A percentile compares a stretch with the other conserved stretches of the same genome.
These are phyloP conservation scores for Trichogramma dendrolimi DNA, from an alignment of 2,888 invertebrate genomes.

Conservation along the genomic window DNA sequence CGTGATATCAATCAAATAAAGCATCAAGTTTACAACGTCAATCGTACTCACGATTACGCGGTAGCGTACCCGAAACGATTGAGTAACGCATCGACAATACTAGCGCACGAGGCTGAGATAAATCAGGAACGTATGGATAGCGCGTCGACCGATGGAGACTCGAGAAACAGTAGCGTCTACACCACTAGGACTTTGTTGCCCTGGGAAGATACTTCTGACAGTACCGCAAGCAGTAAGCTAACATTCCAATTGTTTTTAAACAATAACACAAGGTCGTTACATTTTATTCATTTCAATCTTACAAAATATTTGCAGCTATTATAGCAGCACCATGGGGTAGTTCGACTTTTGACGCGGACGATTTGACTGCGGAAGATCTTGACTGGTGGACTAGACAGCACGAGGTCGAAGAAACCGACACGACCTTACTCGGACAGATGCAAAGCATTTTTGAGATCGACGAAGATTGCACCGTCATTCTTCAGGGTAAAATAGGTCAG, in stretches of 20 bases:
- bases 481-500: conserved; percentile 63
- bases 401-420: conserved; percentile 18
- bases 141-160: conserved; percentile 45
- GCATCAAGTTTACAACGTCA: conserved; percentile 66
- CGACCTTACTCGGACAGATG: conserved; percentile 45
- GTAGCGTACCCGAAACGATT: conserved; percentile 52
- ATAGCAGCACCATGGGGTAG: conserved; percentile 14
- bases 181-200: conserved; percentile 45
- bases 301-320: conserved; percentile 6
- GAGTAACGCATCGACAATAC: conserved; percentile 18
- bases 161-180: conserved; percentile 41
- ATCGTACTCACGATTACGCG: conserved; percentile 60
- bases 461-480: conserved; percentile 59
- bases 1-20: conserved; percentile 77
- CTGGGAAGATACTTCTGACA: conserved; percentile 44
- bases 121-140: conserved; percentile 28
- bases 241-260: not conserved
- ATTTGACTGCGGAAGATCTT: conserved; percentile 38
- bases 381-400: conserved; percentile 38
- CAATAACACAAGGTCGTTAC: not conserved
- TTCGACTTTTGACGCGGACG: conserved; percentile 32
- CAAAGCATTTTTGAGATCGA: conserved; percentile 59
- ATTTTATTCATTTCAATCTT: conserved; percentile 1
- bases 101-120: too few species aligned
- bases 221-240: conserved; percentile 29